These are phyloP conservation scores for Adela reaumurella DNA, from an alignment of 2,888 invertebrate species.

Conservation along the genomic window DNA sequence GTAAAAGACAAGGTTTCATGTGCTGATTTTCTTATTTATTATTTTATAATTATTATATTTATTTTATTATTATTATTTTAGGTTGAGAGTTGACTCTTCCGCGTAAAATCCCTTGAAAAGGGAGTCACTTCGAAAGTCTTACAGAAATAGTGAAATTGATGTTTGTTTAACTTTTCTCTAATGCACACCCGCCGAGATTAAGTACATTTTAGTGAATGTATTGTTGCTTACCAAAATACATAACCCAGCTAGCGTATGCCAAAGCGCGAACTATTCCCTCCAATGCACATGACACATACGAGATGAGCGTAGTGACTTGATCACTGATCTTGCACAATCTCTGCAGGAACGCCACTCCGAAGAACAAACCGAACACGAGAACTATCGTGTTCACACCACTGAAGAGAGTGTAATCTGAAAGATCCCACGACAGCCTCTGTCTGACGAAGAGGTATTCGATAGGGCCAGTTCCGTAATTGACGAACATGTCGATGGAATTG, in stretches of 20 bases:
- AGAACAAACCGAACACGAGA: slow-evolving; percentile 40
- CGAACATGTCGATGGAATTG: slow-evolving; percentile 25
- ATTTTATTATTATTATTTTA: no score
- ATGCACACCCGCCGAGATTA: no score
- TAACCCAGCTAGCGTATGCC: slow-evolving; percentile 8
- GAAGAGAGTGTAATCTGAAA: slow-evolving; percentile 49
- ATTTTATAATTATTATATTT: no score
- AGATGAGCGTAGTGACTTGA: slow-evolving; percentile 10
- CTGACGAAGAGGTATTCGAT: slow-evolving; percentile 58
- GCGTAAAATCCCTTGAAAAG: no score
- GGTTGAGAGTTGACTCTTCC: no score
- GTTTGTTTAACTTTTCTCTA: no score
- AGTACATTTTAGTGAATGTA: no score
- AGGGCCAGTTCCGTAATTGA: slow-evolving; percentile 31
- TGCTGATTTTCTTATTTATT: no score
- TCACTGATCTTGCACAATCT: slow-evolving; percentile 25
- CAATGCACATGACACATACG: slow-evolving; percentile 15
- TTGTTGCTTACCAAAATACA: slow-evolving; percentile 11
- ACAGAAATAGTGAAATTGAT: no score
- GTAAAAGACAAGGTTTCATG: no score
- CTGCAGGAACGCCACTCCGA: slow-evolving; percentile 18
- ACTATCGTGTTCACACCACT: slow-evolving; percentile 34
- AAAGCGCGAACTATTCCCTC: slow-evolving; percentile 11
- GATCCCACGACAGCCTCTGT: slow-evolving; percentile 55
- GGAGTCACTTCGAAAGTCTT: no score